Percentiles rank a stretch among this genome's conserved stretches.
Conservation (phyloP, 2,888 invertebrate genomes). For the Phalangium opilio region DNA sequence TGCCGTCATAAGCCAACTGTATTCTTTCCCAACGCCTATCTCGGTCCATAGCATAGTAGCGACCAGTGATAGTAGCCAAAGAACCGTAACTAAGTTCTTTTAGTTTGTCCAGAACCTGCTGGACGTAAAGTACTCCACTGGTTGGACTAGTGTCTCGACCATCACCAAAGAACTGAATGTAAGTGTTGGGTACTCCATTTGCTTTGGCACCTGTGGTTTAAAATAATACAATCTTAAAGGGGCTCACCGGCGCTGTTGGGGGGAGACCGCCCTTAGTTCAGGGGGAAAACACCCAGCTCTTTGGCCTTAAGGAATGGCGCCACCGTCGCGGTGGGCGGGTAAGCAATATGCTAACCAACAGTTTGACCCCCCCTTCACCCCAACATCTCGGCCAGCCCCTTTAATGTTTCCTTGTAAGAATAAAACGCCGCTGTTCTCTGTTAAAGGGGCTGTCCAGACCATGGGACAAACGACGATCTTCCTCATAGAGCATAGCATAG, state of each 20-base stretch:
- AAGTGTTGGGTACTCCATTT: slow-evolving; percentile 30
- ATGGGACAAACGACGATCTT: too few species aligned
- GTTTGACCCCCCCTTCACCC: too few species aligned
- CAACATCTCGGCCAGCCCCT: too few species aligned
- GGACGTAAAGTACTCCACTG: slow-evolving; percentile 25
- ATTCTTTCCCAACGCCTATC: slow-evolving; percentile 28
- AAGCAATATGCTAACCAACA: too few species aligned
- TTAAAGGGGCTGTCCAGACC: slow-evolving; percentile 1
- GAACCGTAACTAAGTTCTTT: slow-evolving; percentile 18
- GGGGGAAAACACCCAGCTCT: too few species aligned
- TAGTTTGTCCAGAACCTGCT: slow-evolving; percentile 20
- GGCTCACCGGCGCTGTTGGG: too few species aligned
- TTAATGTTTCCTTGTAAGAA: too few species aligned
- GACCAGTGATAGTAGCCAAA: slow-evolving; percentile 30
- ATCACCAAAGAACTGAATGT: slow-evolving; percentile 33
- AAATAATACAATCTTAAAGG: too few species aligned
- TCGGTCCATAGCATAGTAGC: slow-evolving; percentile 36
- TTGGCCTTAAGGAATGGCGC: too few species aligned
- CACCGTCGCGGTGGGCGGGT: too few species aligned
- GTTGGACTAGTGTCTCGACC: slow-evolving; percentile 33
- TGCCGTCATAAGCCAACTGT: slow-evolving; percentile 32
- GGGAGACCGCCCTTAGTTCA: too few species aligned
- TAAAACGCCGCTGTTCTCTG: neutral
- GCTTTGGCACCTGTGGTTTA: slow-evolving; percentile 26
- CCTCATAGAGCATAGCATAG: too few species aligned